phyloP scores from a whole-genome alignment of 2,113 vertebrate species.

The Epinephelus cyanopodus region DNA sequence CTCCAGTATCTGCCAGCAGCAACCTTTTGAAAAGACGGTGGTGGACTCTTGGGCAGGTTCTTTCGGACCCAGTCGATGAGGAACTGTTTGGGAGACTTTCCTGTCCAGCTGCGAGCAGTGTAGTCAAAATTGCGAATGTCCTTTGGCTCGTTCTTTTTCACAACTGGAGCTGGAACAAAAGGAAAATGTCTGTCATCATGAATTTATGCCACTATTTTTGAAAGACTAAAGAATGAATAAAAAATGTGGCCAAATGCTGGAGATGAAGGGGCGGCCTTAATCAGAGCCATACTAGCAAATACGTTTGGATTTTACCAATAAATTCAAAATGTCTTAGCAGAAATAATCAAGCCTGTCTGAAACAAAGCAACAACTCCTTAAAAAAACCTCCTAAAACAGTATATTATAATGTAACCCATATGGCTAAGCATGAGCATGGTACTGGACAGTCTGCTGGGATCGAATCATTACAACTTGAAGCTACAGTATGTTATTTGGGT shows the following conservation, averaged over 20 bases:
- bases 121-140: constrained; percentile 98
- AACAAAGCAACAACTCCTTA: no score
- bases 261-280: no score
- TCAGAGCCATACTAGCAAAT: no score
- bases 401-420: no score
- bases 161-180: constrained; percentile 64
- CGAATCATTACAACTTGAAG: neutral
- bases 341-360: no score
- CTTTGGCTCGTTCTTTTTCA: constrained; percentile 90
- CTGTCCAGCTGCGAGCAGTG: constrained; percentile 97
- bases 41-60: constrained; percentile 94
- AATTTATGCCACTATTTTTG: neutral
- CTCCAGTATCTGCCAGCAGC: constrained; percentile 93
- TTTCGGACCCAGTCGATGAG: constrained; percentile 98
- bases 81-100: constrained; percentile 99
- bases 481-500: neutral
- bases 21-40: constrained; percentile 94
- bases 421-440: neutral
- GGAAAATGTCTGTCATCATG: neutral
- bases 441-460: neutral
- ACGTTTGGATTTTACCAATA: no score
- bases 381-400: neutral
- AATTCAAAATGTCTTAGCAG: no score
- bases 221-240: no score
- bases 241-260: no score